Base-by-base conservation (phyloP, 1,140 invertebrate species). In the Platorchestia sp. region DNA sequence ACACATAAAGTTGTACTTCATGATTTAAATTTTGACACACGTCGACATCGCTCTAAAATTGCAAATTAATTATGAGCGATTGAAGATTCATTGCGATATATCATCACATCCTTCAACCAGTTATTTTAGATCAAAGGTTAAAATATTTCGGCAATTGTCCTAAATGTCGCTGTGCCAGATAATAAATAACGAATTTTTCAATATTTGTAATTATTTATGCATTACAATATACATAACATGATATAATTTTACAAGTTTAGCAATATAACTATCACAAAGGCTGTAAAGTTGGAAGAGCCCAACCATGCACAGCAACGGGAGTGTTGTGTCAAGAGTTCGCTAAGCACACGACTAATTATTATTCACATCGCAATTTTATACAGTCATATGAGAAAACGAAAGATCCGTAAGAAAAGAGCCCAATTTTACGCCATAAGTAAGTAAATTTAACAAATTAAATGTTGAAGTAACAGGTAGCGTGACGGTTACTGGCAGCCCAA, bases 161-260 rank as follows among this genome's bases (percentile, higher is more conserved):
- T n/a, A n/a, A n/a, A n/a, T n/a, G n/a, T n/a, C n/a, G n/a, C n/a
- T n/a, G n/a, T n/a, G n/a, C n/a, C n/a, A n/a, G n/a, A n/a, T 27
- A 75, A 75, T 75, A 75, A 75, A 75, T 75, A 27, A 75, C 41
- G 42, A 89, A 22, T 95, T 95, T 95, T 96, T 95, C 89, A 90
- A 96, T 96, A 96, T 96, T 96, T 96, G 95, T 95, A 96, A 95
- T 96, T 96, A 96, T 90, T 96, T 96, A 96, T 96, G 96, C 96
- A 96, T 96, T 96, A 96, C 96, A 96, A 96, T 96, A 95, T 96
- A 96, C 96, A 96, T 96, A 96, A 96, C 96, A 96, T 96, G 95
- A 96, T 96, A 96, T 95, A 96, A 96, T 96, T 96, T 96, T 96
- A 96, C 96, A 96, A 96, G 96, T 96, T 96, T 96, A 96, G 96